Evolutionary conservation across 2,113 vertebrate species (phyloP), one percentile per base, ranked within the genome.

Genomic region (Andinoacara biseriatus): DNA sequence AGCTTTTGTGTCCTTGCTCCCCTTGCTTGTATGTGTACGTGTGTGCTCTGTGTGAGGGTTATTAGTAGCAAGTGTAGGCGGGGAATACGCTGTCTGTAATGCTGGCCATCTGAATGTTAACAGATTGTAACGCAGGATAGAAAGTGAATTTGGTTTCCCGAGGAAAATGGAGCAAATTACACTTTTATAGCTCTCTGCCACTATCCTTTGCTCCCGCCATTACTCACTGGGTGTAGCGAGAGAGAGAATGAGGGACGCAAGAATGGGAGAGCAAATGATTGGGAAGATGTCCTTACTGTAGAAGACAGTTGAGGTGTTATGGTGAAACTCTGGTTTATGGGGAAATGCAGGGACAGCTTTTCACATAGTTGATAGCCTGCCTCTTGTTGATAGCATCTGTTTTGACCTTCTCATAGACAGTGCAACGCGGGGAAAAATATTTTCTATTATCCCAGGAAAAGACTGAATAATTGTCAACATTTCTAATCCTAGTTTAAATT

Each of bases 161-260:
- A 91, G 91, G 91, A 96, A 95, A 96, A 93, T 92, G 88, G 91
- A 95, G 91, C 94, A 96, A 95, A 96, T 95, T 93, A 94, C 94
- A 94, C 93, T 96, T 95, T 95, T 95, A 95, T 94, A 95, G 95
- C 92, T 88, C 88, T 95, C 92, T 95, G 94, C 93, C 95, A 95
- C 92, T 93, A 93, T 95, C 87, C 88, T 93, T 93, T 91, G 90
- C 89, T 94, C 83, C 84, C 56, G 62, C 91, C 92, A 95, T 95
- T 95, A 95, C 91, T 95, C 94, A 94, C 90, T 80, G 76, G 69
- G 86, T 86, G 88, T 80, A 90, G 89, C 20, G 17, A 72, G 87
- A 58, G 78, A 88, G 85, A 81, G 82, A 72, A 74, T 76, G 83
- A 84, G 80, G 83, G 76, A 80, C 59, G 78, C 43, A 76, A 82